These are phyloP conservation scores for Artemia franciscana DNA, from an alignment of 1,140 invertebrate species.

Conservation along the genomic window DNA sequence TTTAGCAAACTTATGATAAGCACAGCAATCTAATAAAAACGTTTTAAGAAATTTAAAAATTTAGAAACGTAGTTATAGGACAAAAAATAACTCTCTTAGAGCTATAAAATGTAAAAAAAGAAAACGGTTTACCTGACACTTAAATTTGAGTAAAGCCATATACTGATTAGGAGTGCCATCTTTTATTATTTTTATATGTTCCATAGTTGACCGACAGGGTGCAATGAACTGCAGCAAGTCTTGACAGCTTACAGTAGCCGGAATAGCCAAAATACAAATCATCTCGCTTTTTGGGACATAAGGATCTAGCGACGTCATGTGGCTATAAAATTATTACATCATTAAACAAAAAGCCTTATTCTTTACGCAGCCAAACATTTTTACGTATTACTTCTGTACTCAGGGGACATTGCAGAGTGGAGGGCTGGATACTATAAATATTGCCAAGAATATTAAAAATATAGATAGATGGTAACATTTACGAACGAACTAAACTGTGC, in stretches of 20 bases:
- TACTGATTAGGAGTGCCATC: slow-evolving; percentile 68
- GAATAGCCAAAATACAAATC: slow-evolving; percentile 74
- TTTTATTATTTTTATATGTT: slow-evolving; percentile 72
- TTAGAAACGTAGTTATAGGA: too few relatives aligned
- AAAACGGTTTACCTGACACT: slow-evolving; percentile 28
- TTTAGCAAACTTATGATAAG: neutral
- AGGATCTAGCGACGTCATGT: slow-evolving; percentile 24
- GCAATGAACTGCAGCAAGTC: slow-evolving; percentile 86
- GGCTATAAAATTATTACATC: slow-evolving; percentile 25
- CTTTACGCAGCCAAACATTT: too few relatives aligned
- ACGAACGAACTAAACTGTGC: too few relatives aligned
- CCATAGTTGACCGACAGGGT: slow-evolving; percentile 67
- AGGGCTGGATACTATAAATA: too few relatives aligned
- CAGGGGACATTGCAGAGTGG: too few relatives aligned
- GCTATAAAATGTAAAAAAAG: slow-evolving; percentile 4
- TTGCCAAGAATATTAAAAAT: too few relatives aligned
- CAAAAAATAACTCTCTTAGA: slow-evolving; percentile 8
- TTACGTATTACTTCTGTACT: too few relatives aligned
- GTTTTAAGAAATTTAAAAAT: neutral
- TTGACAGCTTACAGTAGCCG: slow-evolving; percentile 71
- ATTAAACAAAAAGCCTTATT: too few relatives aligned
- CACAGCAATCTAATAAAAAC: neutral
- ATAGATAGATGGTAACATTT: too few relatives aligned
- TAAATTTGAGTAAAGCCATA: slow-evolving; percentile 78
- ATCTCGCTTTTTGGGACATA: slow-evolving; percentile 46